Base-by-base conservation (phyloP, 2,113 vertebrate genomes). In the Mugil cephalus region DNA sequence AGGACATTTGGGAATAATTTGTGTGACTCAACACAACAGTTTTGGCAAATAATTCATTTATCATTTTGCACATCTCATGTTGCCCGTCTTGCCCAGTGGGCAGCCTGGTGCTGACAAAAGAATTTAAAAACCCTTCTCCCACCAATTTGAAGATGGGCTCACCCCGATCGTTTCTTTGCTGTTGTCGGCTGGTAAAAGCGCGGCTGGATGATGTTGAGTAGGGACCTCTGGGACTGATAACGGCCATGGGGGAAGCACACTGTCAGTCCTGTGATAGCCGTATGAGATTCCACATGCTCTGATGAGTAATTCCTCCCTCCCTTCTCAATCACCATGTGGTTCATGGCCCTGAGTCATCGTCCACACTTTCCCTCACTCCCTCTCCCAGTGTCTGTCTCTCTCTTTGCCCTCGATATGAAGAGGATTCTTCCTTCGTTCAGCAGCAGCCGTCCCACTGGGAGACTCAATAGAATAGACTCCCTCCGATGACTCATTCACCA, bases 261-360 rank as follows among this genome's bases (percentile, higher is more conserved):
- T 79, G 92, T 92, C 94, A 94, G 95, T 96, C 96, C 95, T 96
- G 95, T 96, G 96, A 95, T 94, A 94, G 91, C 87, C 72, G 65
- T 90, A 94, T 94, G 94, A 95, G 95, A 96, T 94, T 96, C 95
- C 95, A 94, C 91, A 91, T 93, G 94, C 94, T 93, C 92, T 93
- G 89, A 93, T 96, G 96, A 97, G 95, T 95, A 95, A 97, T 93
- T 93, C 92, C 93, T 94, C 90, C 74, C 89, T 89, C 90, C 90
- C 74, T 91, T 89, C 87, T 92, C 92, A 91, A 84, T 79, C 69
- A 38, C 82, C 85, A 87, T 92, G 92, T 94, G 95, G 94, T 95
- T 93, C 92, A 84, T 93, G 88, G 91, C 88, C 93, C 83, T 95
- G 94, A 95, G 93, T 96, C 96, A 95, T 95, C 82, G 50, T 87